A percentile compares a stretch with the other conserved stretches of the same genome.
phyloP scores from a whole-genome alignment of 2,888 invertebrate genomes.

The Hyppa rectilinea region DNA sequence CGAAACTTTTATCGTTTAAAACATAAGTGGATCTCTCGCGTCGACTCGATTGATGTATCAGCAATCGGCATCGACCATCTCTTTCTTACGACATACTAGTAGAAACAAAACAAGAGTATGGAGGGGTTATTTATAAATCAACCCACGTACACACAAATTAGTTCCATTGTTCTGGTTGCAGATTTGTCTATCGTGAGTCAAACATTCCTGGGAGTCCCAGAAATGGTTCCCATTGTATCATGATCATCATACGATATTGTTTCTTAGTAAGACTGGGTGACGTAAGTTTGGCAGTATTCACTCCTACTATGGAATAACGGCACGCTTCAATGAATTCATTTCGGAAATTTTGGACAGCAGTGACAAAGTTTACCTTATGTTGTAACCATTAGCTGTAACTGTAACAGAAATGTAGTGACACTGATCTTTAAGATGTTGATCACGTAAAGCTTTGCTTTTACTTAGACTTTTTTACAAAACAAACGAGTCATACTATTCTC shows the following conservation, averaged over 20 bases:
- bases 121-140: slow-evolving; percentile 58
- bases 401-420: slow-evolving; percentile 34
- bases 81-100: slow-evolving; percentile 39
- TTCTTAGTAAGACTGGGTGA: slow-evolving; percentile 60
- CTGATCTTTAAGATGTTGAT: slow-evolving; percentile 32
- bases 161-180: slow-evolving; percentile 60
- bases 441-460: slow-evolving; percentile 15
- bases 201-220: slow-evolving; percentile 66
- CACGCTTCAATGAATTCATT: slow-evolving; percentile 31
- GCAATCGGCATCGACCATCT: slow-evolving; percentile 35
- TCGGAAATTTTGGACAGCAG: slow-evolving; percentile 52
- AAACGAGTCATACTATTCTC: slow-evolving; percentile 6
- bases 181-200: slow-evolving; percentile 63
- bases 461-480: not conserved
- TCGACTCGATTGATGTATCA: slow-evolving; percentile 34
- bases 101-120: slow-evolving; percentile 29
- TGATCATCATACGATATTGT: slow-evolving; percentile 54
- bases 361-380: slow-evolving; percentile 14
- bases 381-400: slow-evolving; percentile 23
- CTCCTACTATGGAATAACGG: slow-evolving; percentile 4
- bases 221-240: slow-evolving; percentile 61
- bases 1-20: slow-evolving; percentile 34
- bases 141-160: slow-evolving; percentile 61
- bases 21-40: slow-evolving; percentile 50
- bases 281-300: slow-evolving; percentile 36